Evolutionary conservation across 1,140 invertebrate species (phyloP), one percentile per base, ranked within the genome.

Genomic region (Drosophila kepulauana): DNA sequence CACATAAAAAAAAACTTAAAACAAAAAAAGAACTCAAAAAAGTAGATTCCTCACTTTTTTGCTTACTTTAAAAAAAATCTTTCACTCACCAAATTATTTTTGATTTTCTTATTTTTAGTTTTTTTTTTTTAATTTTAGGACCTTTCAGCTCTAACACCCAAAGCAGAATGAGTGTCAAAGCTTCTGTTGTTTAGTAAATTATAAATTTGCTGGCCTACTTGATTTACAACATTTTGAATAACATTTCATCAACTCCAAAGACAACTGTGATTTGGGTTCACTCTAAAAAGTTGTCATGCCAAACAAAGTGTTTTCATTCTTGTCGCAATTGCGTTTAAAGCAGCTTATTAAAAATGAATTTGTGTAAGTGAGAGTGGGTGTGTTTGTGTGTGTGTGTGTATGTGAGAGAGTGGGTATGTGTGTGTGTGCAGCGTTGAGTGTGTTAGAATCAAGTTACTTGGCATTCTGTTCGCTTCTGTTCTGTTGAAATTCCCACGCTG

Each of bases 401-500:
- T 20, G 2, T 20, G 20, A 4, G 20, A 25, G 7, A 54, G 2
- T 52, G 15, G 61, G 11, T 46, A 41, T 48, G 41, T 25, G 13
- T 13, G 3, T 20, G 20, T 25, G 20, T 25, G 20, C 3, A 25
- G 20, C 20, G 3, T 3, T 25, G 20, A 25, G 20, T 4, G 20
- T 25, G 20, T 25, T 25, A 25, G 15, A 16, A n/a, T 2, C 1
- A 35, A 28, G 28, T 62, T 16, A 49, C 10, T 33, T 30, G 13
- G 59, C 65, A 46, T 62, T 75, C n/a, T n/a, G n/a, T 58, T 15
- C 16, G 58, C 43, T 30, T 20, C 51, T 80, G 35, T 57, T 75
- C 63, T 86, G 52, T 68, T 70, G 69, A 54, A 82, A 58, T 79
- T 63, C 77, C 54, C 69, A 74, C 82, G 67, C 66, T 77, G 46